phyloP scores from a whole-genome alignment of 2,888 invertebrate genomes.

The Megastigmus dorsalis region DNA sequence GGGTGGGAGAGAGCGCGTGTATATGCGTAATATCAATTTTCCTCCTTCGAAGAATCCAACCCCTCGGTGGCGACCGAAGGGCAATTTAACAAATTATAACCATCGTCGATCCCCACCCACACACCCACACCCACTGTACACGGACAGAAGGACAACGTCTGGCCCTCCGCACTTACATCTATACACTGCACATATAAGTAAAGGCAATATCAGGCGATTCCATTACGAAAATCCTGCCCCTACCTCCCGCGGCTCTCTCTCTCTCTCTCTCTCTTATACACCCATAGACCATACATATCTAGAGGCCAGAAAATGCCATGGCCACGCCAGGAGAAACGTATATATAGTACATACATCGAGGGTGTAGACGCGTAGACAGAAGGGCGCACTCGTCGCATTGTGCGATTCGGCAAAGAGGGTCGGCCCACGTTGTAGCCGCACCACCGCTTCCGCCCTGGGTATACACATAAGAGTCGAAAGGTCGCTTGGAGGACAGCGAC shows the following conservation, averaged over 20 bases:
- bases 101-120: not conserved
- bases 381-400: conserved; percentile 36
- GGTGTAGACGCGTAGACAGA: conserved; percentile 37
- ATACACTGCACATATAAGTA: conserved; percentile 30
- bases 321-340: not conserved
- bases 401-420: conserved; percentile 24
- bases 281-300: not conserved
- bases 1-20: no score
- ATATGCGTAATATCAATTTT: conserved; percentile 16
- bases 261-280: not conserved
- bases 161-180: no score
- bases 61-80: not conserved
- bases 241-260: not conserved
- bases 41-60: not conserved
- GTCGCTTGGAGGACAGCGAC: conserved; percentile 46
- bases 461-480: conserved; percentile 51
- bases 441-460: conserved; percentile 21
- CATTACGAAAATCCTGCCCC: conserved; percentile 51
- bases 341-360: no score
- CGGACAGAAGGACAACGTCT: no score
- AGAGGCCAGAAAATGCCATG: conserved; percentile 30
- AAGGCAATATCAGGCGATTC: conserved; percentile 51
- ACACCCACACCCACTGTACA: not conserved
- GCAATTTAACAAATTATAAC: conserved; percentile 41
- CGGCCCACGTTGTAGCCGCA: conserved; percentile 15